phyloP scores from a whole-genome alignment of 2,888 invertebrate species.

The Sphaerophoria taeniata region DNA sequence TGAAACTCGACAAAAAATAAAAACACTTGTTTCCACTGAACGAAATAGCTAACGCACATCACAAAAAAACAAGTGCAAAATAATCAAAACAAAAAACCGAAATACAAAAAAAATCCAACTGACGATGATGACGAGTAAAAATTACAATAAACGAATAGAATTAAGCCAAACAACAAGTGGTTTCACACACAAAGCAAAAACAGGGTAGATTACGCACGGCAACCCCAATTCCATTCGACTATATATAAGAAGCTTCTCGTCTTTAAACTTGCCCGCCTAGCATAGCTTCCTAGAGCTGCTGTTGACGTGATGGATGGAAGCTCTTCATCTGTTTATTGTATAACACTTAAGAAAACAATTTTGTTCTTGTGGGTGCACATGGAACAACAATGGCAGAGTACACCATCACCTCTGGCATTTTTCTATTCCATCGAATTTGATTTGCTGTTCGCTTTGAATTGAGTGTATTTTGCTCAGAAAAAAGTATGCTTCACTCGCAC shows the following conservation, averaged over 20 bases:
- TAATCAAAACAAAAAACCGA: slow-evolving; percentile 35
- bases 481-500: not conserved
- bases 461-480: slow-evolving; percentile 2
- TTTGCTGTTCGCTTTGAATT: slow-evolving; percentile 47
- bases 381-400: slow-evolving; percentile 63
- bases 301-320: not conserved
- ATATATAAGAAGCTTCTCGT: slow-evolving; percentile 3
- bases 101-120: slow-evolving; percentile 2
- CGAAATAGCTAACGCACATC: slow-evolving; percentile 46
- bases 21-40: slow-evolving; percentile 51
- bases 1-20: slow-evolving; percentile 42
- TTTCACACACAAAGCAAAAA: slow-evolving; percentile 59
- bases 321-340: slow-evolving; percentile 2
- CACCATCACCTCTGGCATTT: slow-evolving; percentile 66
- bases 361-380: slow-evolving; percentile 67
- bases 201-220: slow-evolving; percentile 63
- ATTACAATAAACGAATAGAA: slow-evolving; percentile 72
- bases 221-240: slow-evolving; percentile 48
- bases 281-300: slow-evolving; percentile 11
- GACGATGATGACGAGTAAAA: slow-evolving; percentile 42
- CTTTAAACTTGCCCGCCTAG: slow-evolving; percentile 6
- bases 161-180: slow-evolving; percentile 73
- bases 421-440: slow-evolving; percentile 66
- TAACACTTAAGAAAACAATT: slow-evolving; percentile 74
- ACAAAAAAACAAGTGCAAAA: slow-evolving; percentile 47